A percentile compares a stretch with the other conserved stretches of the same genome.
phyloP scores from a whole-genome alignment of 2,113 vertebrate genomes.

The Bubo blakistoni region DNA sequence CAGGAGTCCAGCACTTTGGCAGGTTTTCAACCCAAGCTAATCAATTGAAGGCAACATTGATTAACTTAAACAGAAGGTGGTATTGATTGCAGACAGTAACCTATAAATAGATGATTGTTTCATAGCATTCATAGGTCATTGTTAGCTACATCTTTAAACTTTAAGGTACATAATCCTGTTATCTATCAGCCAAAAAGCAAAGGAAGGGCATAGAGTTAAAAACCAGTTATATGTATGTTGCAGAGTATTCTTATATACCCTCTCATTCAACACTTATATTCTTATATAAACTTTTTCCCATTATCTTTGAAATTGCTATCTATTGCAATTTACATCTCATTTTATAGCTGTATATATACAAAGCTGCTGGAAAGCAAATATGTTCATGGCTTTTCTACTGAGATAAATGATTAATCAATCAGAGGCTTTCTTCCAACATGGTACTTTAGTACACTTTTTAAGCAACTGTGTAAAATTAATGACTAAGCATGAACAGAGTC shows the following conservation, averaged over 20 bases:
- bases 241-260: neutral
- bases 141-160: constrained; percentile 61
- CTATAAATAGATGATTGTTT: constrained; percentile 66
- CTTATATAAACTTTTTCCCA: neutral
- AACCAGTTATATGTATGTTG: neutral
- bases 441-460: constrained; percentile 6
- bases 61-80: constrained; percentile 71
- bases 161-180: constrained; percentile 27
- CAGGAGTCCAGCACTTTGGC: constrained; percentile 47
- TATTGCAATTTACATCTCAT: neutral
- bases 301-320: neutral
- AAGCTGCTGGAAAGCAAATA: constrained; percentile 32
- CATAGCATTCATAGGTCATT: constrained; percentile 49
- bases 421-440: constrained; percentile 7
- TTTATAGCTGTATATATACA: neutral
- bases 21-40: constrained; percentile 60
- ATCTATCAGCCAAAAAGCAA: constrained; percentile 18
- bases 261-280: neutral
- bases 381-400: constrained; percentile 1
- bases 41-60: constrained; percentile 73
- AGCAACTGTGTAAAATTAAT: constrained; percentile 42
- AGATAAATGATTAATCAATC: constrained; percentile 61
- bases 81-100: constrained; percentile 65
- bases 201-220: neutral
- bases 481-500: neutral